Evolutionary conservation across 2,797 vertebrate genomes (phyloP).

Genomic region (Sebastes itinus): DNA sequence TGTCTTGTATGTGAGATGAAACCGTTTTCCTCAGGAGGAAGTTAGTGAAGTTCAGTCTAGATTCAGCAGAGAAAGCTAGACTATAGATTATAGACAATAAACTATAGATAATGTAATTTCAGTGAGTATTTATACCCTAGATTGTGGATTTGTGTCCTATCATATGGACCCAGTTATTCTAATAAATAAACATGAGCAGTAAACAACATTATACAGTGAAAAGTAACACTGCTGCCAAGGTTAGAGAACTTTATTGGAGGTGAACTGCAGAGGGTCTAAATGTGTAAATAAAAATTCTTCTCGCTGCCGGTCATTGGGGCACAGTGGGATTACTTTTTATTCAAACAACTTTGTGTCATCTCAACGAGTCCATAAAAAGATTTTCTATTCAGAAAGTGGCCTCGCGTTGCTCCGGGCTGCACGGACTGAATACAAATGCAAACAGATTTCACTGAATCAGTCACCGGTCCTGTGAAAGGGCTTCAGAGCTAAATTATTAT

Average conservation of each 20-base stretch:
- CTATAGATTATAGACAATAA: not conserved
- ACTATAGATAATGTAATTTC: not conserved
- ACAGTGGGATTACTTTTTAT: conserved; percentile 31
- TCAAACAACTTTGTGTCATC: conserved; percentile 42
- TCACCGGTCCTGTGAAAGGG: not conserved
- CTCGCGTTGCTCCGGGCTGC: not conserved
- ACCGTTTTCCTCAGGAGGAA: not conserved
- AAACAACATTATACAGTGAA: not conserved
- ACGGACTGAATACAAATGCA: conserved; percentile 22
- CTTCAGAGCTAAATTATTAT: not conserved
- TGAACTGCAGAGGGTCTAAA: conserved; percentile 18
- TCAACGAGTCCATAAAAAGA: conserved; percentile 35
- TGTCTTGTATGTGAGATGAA: not conserved
- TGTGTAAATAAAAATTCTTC: conserved; percentile 37
- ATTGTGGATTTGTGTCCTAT: not conserved
- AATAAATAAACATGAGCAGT: conserved; percentile 16
- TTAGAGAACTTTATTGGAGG: not conserved
- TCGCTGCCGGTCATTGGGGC: conserved; percentile 6
- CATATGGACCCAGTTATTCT: not conserved
- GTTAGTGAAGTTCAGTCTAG: not conserved
- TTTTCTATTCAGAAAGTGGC: conserved; percentile 44
- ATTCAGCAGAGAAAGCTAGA: not conserved
- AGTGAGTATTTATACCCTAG: not conserved
- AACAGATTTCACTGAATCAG: conserved; percentile 2
- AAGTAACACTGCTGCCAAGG: conserved; percentile 11